Conservation (phyloP, 2,888 invertebrate genomes). For the Blomia tropicalis region DNA sequence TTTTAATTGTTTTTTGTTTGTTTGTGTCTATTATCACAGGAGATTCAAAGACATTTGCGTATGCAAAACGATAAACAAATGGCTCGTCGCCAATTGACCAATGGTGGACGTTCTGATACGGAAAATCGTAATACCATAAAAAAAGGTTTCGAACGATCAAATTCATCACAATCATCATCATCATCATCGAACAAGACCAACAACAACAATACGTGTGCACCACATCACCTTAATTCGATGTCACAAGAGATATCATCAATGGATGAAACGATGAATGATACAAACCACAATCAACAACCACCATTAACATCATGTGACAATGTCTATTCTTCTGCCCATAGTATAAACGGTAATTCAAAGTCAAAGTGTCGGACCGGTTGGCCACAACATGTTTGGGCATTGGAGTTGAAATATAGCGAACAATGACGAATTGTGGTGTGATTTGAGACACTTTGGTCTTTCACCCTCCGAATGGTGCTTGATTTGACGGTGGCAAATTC, state of each 20-base stretch:
- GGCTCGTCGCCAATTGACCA: not conserved
- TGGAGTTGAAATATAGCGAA: conserved; percentile 40
- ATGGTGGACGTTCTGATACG: not conserved
- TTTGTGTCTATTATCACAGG: not conserved
- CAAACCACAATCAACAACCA: not conserved
- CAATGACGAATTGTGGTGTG: too few species aligned
- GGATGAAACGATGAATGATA: not conserved
- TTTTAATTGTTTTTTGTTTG: not conserved
- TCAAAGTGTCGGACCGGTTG: conserved; percentile 77
- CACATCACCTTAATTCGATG: not conserved
- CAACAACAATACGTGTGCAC: too few species aligned
- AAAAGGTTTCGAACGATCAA: not conserved
- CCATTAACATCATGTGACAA: not conserved
- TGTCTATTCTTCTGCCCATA: not conserved
- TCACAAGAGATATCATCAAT: not conserved
- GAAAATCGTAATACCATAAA: not conserved
- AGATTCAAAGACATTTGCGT: conserved; percentile 7
- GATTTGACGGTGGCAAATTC: too few species aligned
- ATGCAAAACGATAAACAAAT: not conserved
- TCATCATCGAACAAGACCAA: not conserved
- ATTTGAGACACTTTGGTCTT: too few species aligned
- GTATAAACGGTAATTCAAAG: not conserved
- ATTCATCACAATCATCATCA: not conserved
- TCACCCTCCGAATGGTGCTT: too few species aligned
- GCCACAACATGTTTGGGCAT: conserved; percentile 92